Conservation (phyloP, 2,888 invertebrate genomes). For the Antheraea yamamai region DNA sequence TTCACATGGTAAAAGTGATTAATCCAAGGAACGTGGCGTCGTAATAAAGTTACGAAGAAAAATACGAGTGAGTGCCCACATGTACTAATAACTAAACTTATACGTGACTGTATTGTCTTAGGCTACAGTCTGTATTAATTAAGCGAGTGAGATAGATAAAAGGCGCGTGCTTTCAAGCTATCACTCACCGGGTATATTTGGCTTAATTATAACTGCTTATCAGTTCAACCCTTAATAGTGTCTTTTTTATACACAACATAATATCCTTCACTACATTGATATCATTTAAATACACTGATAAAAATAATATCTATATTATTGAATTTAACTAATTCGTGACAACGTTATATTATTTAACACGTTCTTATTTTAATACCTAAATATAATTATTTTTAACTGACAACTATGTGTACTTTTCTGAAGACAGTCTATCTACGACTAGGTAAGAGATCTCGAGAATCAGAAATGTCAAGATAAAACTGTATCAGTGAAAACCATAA, state of each 20-base stretch:
- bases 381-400: neutral
- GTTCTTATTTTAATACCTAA: neutral
- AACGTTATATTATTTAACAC: neutral
- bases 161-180: conserved; percentile 1
- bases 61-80: neutral
- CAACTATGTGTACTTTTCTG: neutral
- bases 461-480: neutral
- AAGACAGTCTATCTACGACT: neutral
- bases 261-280: neutral
- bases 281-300: neutral
- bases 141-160: neutral
- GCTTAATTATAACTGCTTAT: neutral
- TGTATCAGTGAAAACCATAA: neutral
- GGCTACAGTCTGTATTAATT: neutral
- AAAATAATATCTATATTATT: neutral
- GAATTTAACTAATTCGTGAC: neutral
- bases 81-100: neutral
- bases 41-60: conserved; percentile 1
- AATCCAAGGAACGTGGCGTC: neutral
- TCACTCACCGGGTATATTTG: neutral
- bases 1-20: neutral
- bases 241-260: neutral
- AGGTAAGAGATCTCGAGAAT: neutral
- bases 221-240: neutral
- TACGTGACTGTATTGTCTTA: conserved; percentile 2